Conservation (phyloP, 2,797 vertebrate genomes). For the Avahi laniger region DNA sequence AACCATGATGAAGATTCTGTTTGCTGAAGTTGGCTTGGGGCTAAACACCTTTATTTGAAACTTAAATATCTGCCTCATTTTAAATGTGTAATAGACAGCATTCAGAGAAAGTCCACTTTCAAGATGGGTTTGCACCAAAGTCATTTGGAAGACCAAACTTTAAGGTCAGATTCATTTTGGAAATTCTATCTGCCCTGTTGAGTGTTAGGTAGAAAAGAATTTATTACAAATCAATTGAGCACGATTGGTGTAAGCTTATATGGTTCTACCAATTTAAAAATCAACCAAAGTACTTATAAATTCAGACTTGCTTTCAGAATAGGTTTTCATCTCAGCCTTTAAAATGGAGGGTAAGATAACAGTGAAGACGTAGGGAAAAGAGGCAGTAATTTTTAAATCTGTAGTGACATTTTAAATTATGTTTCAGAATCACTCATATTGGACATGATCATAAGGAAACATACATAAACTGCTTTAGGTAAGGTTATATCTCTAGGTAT, state of each 20-base stretch:
- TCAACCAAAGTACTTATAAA: not conserved
- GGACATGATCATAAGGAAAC: not conserved
- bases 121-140: not conserved
- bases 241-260: not conserved
- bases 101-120: not conserved
- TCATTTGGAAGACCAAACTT: not conserved
- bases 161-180: not conserved
- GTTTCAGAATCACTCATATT: not conserved
- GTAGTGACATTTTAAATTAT: not conserved
- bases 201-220: not conserved
- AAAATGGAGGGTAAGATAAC: not conserved
- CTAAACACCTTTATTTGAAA: not conserved
- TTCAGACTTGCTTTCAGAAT: not conserved
- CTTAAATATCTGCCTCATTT: not conserved
- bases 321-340: not conserved
- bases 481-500: not conserved
- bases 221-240: not conserved
- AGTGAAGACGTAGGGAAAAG: not conserved
- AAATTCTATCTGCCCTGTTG: not conserved
- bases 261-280: not conserved
- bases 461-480: not conserved
- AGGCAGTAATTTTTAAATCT: not conserved
- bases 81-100: not conserved
- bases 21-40: not conserved
- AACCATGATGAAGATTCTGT: conserved; percentile 2